Conservation (phyloP, 1,140 invertebrate species). For the Bombus vancouverensis region DNA sequence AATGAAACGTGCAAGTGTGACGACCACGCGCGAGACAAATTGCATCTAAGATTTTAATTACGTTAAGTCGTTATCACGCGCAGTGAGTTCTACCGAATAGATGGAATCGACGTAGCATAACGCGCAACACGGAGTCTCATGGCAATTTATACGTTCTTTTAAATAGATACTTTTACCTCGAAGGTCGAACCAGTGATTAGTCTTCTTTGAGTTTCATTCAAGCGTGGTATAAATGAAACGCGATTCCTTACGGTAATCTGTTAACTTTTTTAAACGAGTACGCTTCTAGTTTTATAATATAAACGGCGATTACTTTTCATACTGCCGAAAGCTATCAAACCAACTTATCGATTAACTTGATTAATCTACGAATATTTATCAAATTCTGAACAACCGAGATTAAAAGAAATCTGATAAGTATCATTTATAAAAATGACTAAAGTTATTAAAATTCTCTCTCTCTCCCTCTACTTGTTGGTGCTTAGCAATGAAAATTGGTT, state of each 20-base stretch:
- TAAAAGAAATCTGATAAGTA: background rate
- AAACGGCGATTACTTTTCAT: background rate
- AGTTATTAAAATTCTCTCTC: background rate
- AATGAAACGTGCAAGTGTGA: too few relatives aligned
- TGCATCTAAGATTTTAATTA: slow-evolving; percentile 5
- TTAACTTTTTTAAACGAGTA: background rate
- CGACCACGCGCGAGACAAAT: background rate
- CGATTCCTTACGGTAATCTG: background rate
- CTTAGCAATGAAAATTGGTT: too few relatives aligned
- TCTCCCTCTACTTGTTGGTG: too few relatives aligned
- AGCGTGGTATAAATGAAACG: background rate
- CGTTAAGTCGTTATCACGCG: background rate
- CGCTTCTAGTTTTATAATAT: background rate
- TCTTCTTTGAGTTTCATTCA: slow-evolving; percentile 1
- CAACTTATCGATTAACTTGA: background rate
- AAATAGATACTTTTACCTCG: background rate
- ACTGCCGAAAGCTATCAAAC: background rate
- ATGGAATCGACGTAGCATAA: slow-evolving; percentile 5
- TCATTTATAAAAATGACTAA: background rate
- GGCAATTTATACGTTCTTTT: background rate
- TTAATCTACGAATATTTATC: background rate
- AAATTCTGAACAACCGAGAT: background rate
- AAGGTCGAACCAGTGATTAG: background rate
- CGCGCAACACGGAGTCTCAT: background rate
- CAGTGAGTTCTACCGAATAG: background rate